Evolutionary conservation across 2,113 vertebrate genomes (phyloP), one percentile per base, ranked within the genome.

Genomic region (Chaetura pelagica): DNA sequence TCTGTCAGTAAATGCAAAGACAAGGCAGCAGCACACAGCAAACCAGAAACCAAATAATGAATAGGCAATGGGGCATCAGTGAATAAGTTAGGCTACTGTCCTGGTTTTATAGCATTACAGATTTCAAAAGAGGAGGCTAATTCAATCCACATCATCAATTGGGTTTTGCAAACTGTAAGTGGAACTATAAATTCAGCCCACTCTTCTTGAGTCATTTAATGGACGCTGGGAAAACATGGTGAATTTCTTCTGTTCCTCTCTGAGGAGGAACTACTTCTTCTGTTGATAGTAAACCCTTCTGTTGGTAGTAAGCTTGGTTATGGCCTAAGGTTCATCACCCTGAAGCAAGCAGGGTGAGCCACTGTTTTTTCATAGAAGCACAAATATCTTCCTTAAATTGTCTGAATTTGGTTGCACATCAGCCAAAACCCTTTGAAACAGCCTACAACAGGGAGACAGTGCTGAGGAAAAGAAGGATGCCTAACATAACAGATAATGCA

Each of bases 1-100:
- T 89, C 72, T 77, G 34, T 84, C 72, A 83, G 67, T 66, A 90
- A 87, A 75, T 48, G 32, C 34, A 89, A 89, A 91, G 42, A 81
- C 63, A 77, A 92, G 51, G 51, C 46, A 93, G 64, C 48, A 92
- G 35, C 52, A 81, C 38, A 24, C 24, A 81, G 59, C 63, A 86
- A 92, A 88, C 23, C 6, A 14, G 78, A 92, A 94, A 38, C n/a
- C 72, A 83, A 86, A 74, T 93, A 86, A 92, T 59, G 59, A 90
- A 89, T 89, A 89, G n/a, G 58, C 74, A 82, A 44, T 71, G 32
- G 79, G 61, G 13, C 57, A 72, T 32, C 34, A 78, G 49, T 79
- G 30, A 82, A 73, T 52, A 20, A 40, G n/a, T 63, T 78, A 58
- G 63, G 35, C 84, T 87, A 55, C 68, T n/a, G n/a, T n/a, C n/a